Conservation (phyloP, 2,113 vertebrate species). For the Xenotilapia leptura region DNA sequence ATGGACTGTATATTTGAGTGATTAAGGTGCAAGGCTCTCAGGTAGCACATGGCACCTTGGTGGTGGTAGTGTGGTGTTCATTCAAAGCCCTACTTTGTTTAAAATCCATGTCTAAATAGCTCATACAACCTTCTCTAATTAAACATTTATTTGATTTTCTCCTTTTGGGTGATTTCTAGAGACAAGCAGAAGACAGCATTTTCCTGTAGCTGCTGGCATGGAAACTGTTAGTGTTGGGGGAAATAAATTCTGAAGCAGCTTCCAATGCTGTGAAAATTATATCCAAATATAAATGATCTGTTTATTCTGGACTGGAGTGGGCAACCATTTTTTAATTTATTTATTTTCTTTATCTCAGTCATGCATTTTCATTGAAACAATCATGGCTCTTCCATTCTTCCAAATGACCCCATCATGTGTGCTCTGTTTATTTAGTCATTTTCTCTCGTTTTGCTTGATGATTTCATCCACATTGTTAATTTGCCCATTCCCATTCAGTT, state of each 20-base stretch:
- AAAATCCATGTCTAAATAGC: neutral
- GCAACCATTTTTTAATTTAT: neutral
- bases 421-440: constrained; percentile 5
- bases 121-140: constrained; percentile 6
- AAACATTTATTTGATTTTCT: constrained; percentile 18
- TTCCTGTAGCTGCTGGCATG: neutral
- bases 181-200: neutral
- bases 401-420: constrained; percentile 7
- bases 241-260: constrained; percentile 27
- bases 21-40: neutral
- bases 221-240: constrained; percentile 25
- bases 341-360: neutral
- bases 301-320: constrained; percentile 23
- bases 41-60: neutral
- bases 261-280: constrained; percentile 40
- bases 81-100: neutral
- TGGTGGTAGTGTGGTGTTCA: neutral
- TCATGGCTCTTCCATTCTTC: constrained; percentile 18
- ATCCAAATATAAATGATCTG: constrained; percentile 53
- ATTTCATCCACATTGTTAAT: constrained; percentile 5
- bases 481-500: neutral
- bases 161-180: neutral
- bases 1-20: neutral
- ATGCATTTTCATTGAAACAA: constrained; percentile 14
- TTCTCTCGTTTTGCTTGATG: neutral